Evolutionary conservation across 2,113 vertebrate species (phyloP).

Genomic region (Bombycilla garrulus): DNA sequence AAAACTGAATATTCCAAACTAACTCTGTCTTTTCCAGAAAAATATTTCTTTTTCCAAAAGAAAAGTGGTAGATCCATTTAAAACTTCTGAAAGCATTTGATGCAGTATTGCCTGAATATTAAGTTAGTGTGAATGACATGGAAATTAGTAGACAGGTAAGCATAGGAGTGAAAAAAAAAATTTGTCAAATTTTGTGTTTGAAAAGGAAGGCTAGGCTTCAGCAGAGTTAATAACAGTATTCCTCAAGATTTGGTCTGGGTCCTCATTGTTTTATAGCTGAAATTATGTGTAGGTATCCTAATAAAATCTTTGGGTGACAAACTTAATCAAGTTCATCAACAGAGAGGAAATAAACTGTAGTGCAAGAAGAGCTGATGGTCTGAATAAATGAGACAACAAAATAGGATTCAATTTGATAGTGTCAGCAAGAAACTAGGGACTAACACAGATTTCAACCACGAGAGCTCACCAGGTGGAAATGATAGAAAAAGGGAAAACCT

Average conservation of each 20-base stretch:
- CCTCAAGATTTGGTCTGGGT: background rate
- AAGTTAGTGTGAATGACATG: background rate
- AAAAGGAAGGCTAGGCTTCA: background rate
- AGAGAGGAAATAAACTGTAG: background rate
- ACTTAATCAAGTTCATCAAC: background rate
- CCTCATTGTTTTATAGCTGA: background rate
- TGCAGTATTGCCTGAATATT: background rate
- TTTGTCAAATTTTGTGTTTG: background rate
- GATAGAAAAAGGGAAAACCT: background rate
- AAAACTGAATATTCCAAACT: background rate
- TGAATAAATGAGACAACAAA: background rate
- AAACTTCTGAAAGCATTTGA: background rate
- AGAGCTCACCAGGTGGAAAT: background rate
- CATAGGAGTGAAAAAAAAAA: background rate
- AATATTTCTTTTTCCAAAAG: background rate
- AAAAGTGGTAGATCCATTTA: background rate
- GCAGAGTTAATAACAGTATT: background rate
- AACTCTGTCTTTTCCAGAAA: background rate
- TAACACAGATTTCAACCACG: background rate
- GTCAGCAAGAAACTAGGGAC: background rate
- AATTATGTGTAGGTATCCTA: background rate
- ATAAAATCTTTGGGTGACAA: background rate
- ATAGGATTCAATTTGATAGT: background rate
- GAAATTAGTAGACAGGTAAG: background rate
- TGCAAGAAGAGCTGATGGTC: background rate